These are phyloP conservation scores for Notiomystis cincta DNA, from an alignment of 2,113 vertebrate genomes.

Conservation along the genomic window DNA sequence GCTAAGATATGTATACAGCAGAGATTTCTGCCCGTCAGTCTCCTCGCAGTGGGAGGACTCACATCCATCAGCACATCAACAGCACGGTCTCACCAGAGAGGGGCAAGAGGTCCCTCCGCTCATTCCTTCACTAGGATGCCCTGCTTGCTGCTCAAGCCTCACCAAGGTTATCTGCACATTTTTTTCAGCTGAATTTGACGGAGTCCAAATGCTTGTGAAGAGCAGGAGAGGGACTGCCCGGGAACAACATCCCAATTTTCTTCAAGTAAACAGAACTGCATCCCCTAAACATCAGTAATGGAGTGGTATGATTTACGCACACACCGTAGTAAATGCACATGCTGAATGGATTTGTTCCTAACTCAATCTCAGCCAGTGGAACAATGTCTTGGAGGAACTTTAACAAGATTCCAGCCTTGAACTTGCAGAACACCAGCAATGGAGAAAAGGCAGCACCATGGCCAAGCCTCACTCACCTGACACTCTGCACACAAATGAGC, in stretches of 20 bases:
- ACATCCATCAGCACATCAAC: neutral
- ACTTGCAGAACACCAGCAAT: neutral
- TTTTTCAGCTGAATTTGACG: neutral
- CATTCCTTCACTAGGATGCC: neutral
- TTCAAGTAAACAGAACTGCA: neutral
- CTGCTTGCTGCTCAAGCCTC: neutral
- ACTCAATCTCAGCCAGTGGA: neutral
- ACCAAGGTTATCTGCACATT: accelerated
- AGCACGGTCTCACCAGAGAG: neutral
- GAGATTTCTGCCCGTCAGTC: too few species aligned
- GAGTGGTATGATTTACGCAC: neutral
- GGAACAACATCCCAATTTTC: neutral
- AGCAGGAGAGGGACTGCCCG: neutral
- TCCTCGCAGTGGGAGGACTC: neutral
- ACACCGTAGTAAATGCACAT: neutral
- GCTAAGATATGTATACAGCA: neutral
- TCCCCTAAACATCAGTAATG: neutral
- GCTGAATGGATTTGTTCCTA: neutral
- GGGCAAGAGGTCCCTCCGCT: neutral
- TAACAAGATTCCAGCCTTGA: neutral
- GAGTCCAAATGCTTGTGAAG: neutral
- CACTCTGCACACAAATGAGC: neutral
- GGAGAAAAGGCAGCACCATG: accelerated
- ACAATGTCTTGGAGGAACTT: neutral
- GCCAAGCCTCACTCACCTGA: neutral